Evolutionary conservation across 2,113 vertebrate species (phyloP).

Genomic region (Corythoichthys haematopterus): DNA sequence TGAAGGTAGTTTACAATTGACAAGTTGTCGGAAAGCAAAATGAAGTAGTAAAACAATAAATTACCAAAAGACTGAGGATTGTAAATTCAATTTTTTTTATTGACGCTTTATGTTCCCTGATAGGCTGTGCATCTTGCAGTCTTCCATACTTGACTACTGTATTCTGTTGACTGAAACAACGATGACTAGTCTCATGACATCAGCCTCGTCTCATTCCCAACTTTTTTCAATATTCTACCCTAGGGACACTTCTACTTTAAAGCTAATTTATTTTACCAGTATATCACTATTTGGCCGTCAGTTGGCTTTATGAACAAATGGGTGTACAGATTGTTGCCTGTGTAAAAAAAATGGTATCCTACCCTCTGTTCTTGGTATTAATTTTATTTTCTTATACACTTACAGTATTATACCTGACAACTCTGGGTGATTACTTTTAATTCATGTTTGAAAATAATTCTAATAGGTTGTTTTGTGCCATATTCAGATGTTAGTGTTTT

Average conservation of each 20-base stretch:
- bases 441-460: background rate
- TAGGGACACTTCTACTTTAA: background rate
- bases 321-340: background rate
- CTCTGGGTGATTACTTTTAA: background rate
- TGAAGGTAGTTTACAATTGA: background rate
- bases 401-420: background rate
- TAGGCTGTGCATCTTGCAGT: slow-evolving; percentile 54
- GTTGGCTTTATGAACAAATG: background rate
- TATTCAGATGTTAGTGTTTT: background rate
- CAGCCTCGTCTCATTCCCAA: background rate
- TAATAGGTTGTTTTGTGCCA: background rate
- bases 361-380: slow-evolving; percentile 15
- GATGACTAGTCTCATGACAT: slow-evolving; percentile 39
- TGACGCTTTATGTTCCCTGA: background rate
- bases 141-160: slow-evolving; percentile 52
- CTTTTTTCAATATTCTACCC: background rate
- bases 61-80: background rate
- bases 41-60: background rate
- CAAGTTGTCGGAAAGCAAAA: background rate
- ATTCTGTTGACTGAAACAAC: slow-evolving; percentile 85
- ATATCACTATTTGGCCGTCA: background rate
- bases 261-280: background rate
- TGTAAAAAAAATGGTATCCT: slow-evolving; percentile 1
- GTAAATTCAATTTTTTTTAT: background rate
- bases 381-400: slow-evolving; percentile 35